Percentiles rank a stretch among this genome's conserved stretches.
Evolutionary conservation across 2,113 vertebrate species (phyloP).

Genomic region (Jaculus jaculus): DNA sequence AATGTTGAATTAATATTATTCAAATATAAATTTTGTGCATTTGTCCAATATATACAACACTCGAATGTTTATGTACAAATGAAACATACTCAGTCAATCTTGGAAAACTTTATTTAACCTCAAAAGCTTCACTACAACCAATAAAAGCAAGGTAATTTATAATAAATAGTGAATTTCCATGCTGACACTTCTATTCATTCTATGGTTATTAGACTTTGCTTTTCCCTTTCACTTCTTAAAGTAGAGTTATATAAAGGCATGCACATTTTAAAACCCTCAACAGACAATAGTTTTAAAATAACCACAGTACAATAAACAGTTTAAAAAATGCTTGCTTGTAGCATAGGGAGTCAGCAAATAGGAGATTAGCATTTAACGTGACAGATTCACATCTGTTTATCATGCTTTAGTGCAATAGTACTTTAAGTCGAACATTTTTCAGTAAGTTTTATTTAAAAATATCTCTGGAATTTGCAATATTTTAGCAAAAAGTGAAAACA

Average conservation of each 20-base stretch:
- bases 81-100: constrained; percentile 37
- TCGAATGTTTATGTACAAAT: constrained; percentile 48
- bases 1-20: constrained; percentile 69
- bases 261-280: constrained; percentile 48
- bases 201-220: constrained; percentile 42
- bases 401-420: neutral
- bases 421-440: neutral
- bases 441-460: constrained; percentile 20
- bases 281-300: constrained; percentile 60
- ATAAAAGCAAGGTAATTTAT: constrained; percentile 70
- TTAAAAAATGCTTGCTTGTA: neutral
- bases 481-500: constrained; percentile 51
- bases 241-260: constrained; percentile 56
- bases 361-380: constrained; percentile 61
- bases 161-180: constrained; percentile 61
- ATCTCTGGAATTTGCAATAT: constrained; percentile 2
- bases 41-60: constrained; percentile 43
- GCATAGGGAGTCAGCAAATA: neutral
- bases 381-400: neutral
- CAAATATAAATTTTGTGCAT: constrained; percentile 36
- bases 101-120: constrained; percentile 69
- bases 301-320: neutral
- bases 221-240: constrained; percentile 67
- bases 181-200: constrained; percentile 69
- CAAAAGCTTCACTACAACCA: constrained; percentile 65